These are phyloP conservation scores for Steatocranus sp. DNA, from an alignment of 2,797 vertebrate genomes.

Conservation along the genomic window DNA sequence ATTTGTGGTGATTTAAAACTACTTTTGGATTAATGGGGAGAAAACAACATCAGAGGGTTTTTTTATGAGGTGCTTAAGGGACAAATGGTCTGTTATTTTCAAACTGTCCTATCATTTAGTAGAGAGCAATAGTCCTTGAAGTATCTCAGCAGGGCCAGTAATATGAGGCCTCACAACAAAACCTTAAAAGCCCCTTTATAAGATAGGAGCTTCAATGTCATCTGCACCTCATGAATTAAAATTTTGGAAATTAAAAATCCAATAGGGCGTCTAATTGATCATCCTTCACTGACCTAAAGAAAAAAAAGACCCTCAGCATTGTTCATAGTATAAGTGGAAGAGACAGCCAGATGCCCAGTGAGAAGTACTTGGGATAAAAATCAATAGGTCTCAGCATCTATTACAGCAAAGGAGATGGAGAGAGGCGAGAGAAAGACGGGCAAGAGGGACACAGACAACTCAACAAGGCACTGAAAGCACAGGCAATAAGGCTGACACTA, in stretches of 20 bases:
- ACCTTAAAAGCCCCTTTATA: background rate
- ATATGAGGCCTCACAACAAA: conserved; percentile 1
- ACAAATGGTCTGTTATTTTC: conserved; percentile 47
- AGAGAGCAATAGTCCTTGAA: conserved; percentile 29
- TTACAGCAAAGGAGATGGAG: conserved; percentile 51
- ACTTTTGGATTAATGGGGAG: conserved; percentile 59
- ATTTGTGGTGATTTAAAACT: conserved; percentile 61
- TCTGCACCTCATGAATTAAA: conserved; percentile 1
- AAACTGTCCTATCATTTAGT: conserved; percentile 36
- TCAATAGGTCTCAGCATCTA: conserved; percentile 66
- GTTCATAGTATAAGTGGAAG: conserved; percentile 12
- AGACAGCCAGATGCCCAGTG: conserved; percentile 30
- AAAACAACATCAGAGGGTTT: conserved; percentile 47
- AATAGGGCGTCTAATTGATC: conserved; percentile 22
- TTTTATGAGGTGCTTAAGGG: conserved; percentile 52
- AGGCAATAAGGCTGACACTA: conserved; percentile 4
- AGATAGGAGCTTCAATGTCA: conserved; percentile 6
- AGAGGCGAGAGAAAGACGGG: conserved; percentile 23
- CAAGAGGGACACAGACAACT: conserved; percentile 29
- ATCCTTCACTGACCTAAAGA: conserved; percentile 11
- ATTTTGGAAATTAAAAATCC: conserved; percentile 31
- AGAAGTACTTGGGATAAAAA: conserved; percentile 50
- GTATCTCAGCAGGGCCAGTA: conserved; percentile 5
- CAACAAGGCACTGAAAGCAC: background rate
- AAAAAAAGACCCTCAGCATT: background rate